These are phyloP conservation scores for Neostethus bicornis DNA, from an alignment of 2,797 vertebrate genomes.

Conservation along the genomic window DNA sequence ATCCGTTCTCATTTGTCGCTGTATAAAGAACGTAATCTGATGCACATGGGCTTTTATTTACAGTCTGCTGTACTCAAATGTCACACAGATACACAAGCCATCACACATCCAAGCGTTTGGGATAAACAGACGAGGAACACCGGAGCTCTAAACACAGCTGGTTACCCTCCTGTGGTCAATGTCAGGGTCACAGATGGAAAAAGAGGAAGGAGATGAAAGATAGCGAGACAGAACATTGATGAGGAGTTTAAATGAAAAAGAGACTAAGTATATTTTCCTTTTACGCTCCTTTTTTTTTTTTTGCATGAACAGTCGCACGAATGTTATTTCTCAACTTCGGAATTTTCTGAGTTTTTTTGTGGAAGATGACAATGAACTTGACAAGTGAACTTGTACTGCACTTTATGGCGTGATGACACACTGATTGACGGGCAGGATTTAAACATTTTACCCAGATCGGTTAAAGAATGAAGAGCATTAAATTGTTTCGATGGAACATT, in stretches of 20 bases:
- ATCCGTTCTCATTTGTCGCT: background rate
- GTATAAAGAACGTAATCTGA: background rate
- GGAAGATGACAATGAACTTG: constrained; percentile 7
- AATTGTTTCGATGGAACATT: background rate
- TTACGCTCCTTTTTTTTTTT: constrained; percentile 4
- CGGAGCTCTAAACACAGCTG: constrained; percentile 75
- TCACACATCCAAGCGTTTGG: constrained; percentile 20
- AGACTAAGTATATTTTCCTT: constrained; percentile 8
- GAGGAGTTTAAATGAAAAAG: background rate
- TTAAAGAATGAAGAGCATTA: background rate
- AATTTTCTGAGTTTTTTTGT: background rate
- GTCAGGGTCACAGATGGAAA: constrained; percentile 66
- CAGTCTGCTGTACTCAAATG: background rate
- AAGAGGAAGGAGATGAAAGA: background rate
- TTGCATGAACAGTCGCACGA: constrained; percentile 1
- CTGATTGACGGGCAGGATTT: constrained; percentile 22
- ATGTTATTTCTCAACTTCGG: background rate
- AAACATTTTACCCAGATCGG: constrained; percentile 1
- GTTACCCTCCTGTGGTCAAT: constrained; percentile 50
- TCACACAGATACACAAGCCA: constrained; percentile 2
- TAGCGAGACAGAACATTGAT: background rate
- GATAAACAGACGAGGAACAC: constrained; percentile 52
- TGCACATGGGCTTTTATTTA: background rate
- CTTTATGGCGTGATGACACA: background rate
- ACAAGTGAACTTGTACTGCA: constrained; percentile 1